Conservation (phyloP, 2,797 vertebrate species). For the Pteronotus mesoamericanus region DNA sequence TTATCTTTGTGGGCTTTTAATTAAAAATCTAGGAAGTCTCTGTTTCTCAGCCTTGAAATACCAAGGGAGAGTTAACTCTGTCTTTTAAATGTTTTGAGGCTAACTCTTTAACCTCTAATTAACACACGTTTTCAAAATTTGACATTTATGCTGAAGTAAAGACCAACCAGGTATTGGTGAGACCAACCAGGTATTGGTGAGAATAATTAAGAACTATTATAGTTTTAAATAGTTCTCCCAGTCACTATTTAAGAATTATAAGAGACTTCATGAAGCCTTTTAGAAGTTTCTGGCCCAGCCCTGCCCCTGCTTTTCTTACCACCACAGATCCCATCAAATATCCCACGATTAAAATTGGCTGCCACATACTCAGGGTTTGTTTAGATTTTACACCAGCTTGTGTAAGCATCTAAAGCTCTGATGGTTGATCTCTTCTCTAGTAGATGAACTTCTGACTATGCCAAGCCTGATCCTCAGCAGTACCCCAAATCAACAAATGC, state of each 20-base stretch:
- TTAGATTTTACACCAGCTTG: not conserved
- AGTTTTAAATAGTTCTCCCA: no score
- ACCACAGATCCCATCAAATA: not conserved
- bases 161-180: not conserved
- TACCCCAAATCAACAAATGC: not conserved
- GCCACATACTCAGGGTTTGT: not conserved
- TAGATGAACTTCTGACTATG: not conserved
- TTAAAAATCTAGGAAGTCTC: not conserved
- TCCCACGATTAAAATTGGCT: not conserved
- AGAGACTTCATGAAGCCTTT: not conserved
- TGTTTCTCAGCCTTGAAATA: not conserved
- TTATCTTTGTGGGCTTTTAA: not conserved
- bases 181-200: no score
- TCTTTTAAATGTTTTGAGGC: not conserved
- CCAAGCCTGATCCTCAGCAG: not conserved
- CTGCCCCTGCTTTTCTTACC: not conserved
- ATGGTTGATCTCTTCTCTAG: not conserved
- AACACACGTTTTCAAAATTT: not conserved
- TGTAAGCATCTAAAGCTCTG: not conserved
- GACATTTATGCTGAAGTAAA: not conserved
- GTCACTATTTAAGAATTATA: not conserved
- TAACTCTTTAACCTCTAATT: not conserved
- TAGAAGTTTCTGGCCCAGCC: not conserved
- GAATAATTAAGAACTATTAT: no score
- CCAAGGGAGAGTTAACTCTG: not conserved